These are phyloP conservation scores for Botia almorhae DNA, from an alignment of 2,797 vertebrate genomes.

Conservation along the genomic window DNA sequence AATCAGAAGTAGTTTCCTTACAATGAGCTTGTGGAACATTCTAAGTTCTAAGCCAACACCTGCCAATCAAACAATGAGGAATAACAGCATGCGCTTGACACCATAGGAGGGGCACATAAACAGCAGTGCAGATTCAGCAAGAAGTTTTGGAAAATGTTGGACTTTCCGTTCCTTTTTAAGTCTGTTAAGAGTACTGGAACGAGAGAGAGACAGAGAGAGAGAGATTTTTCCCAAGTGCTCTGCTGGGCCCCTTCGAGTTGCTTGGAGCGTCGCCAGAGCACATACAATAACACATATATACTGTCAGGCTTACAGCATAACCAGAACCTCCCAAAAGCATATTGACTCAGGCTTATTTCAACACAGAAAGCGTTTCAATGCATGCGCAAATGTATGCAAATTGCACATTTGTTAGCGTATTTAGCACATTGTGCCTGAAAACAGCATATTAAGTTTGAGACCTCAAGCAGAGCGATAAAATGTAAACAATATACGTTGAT, in stretches of 20 bases:
- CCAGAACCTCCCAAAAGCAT: slow-evolving; percentile 17
- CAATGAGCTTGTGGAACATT: not conserved
- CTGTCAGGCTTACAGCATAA: slow-evolving; percentile 39
- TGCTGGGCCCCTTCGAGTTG: slow-evolving; percentile 53
- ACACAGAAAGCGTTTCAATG: slow-evolving; percentile 2
- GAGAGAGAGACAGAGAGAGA: not conserved
- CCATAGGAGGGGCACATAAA: slow-evolving; percentile 23
- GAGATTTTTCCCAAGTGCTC: slow-evolving; percentile 29
- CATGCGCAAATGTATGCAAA: slow-evolving; percentile 43
- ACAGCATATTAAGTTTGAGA: not conserved
- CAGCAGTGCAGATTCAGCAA: not conserved
- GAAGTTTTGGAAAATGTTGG: slow-evolving; percentile 25
- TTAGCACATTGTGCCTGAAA: not conserved
- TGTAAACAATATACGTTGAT: not conserved
- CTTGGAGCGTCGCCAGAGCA: slow-evolving; percentile 55
- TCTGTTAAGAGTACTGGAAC: slow-evolving; percentile 19
- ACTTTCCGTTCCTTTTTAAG: slow-evolving; percentile 38
- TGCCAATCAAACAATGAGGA: slow-evolving; percentile 32
- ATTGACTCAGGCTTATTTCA: not conserved
- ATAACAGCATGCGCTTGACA: not conserved
- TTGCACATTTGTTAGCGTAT: slow-evolving; percentile 28
- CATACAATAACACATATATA: slow-evolving; percentile 42
- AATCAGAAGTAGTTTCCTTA: slow-evolving; percentile 5
- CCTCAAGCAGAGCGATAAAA: not conserved
- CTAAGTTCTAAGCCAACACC: slow-evolving; percentile 23